A percentile compares a stretch with the other conserved stretches of the same genome.
Evolutionary conservation across 1,140 invertebrate genomes (phyloP).

Genomic region (Anoplophora glabripennis): DNA sequence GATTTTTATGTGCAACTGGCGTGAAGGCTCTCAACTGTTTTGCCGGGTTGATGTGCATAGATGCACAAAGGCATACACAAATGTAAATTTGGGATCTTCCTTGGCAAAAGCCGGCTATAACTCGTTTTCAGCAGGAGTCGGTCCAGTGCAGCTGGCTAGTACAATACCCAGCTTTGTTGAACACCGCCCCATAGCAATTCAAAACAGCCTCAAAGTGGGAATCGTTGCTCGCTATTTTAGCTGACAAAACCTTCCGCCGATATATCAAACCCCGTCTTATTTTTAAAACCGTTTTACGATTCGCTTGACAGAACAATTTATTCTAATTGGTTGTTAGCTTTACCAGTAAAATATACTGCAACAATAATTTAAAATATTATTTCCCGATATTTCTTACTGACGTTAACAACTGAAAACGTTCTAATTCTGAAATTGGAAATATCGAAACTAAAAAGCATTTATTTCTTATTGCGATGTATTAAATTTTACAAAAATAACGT

Average conservation of each 20-base stretch:
- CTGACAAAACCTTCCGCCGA: constrained; percentile 41
- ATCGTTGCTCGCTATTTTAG: constrained; percentile 39
- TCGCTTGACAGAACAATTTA: constrained; percentile 36
- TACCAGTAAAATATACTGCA: constrained; percentile 8
- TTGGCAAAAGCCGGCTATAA: constrained; percentile 29
- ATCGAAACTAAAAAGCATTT: too few species aligned
- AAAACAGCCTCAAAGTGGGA: constrained; percentile 38
- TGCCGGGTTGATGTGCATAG: not conserved
- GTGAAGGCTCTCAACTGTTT: constrained; percentile 1
- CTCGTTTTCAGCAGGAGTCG: constrained; percentile 24
- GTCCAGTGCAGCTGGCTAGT: constrained; percentile 32
- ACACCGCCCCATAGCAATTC: constrained; percentile 35
- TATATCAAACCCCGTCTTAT: constrained; percentile 41
- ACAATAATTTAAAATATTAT: constrained; percentile 11
- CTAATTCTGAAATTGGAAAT: too few species aligned
- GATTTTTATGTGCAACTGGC: not conserved
- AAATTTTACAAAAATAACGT: too few species aligned
- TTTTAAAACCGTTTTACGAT: constrained; percentile 37
- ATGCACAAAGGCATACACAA: not conserved
- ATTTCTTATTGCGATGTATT: too few species aligned
- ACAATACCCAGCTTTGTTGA: constrained; percentile 37
- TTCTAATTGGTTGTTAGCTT: constrained; percentile 37
- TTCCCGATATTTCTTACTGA: too few species aligned
- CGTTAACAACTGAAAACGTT: too few species aligned
- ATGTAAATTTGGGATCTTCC: constrained; percentile 16